A percentile compares a stretch with the other conserved stretches of the same genome.
Conservation (phyloP, 2,888 invertebrate genomes). For the Heliconius erato region DNA sequence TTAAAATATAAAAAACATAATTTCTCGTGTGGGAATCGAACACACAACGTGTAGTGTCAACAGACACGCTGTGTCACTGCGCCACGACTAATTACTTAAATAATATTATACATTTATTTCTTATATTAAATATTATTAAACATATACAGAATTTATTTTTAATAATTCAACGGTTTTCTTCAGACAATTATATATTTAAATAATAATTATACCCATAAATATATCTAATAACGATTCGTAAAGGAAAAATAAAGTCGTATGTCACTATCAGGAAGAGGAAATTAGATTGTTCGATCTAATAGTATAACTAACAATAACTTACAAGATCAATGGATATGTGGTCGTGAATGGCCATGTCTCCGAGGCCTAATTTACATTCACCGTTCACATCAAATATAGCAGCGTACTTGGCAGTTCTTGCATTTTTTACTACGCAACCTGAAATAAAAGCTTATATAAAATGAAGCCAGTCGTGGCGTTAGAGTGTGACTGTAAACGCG, state of each 20-base stretch:
- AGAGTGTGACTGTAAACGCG: no score
- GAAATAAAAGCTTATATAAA: neutral
- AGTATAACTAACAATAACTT: conserved; percentile 57
- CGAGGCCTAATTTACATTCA: conserved; percentile 92
- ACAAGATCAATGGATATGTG: conserved; percentile 89
- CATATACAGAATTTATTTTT: no score
- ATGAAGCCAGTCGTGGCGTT: neutral
- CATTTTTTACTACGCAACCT: conserved; percentile 71
- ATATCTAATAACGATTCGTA: neutral
- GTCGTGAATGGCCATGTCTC: conserved; percentile 93
- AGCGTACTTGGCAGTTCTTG: conserved; percentile 90
- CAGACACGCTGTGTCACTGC: no score
- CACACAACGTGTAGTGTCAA: no score
- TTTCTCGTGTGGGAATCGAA: no score
- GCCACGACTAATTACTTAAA: no score
- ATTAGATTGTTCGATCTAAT: conserved; percentile 14
- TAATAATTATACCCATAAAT: no score
- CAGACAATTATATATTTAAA: neutral
- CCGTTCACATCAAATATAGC: conserved; percentile 90
- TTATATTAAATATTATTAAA: no score
- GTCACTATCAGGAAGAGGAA: neutral
- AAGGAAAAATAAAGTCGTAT: conserved; percentile 7
- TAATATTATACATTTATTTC: no score
- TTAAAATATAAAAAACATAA: no score
- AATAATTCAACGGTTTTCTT: neutral